A percentile compares a stretch with the other conserved stretches of the same genome.
phyloP scores from a whole-genome alignment of 1,140 invertebrate genomes.

The Apolygus lucorum region DNA sequence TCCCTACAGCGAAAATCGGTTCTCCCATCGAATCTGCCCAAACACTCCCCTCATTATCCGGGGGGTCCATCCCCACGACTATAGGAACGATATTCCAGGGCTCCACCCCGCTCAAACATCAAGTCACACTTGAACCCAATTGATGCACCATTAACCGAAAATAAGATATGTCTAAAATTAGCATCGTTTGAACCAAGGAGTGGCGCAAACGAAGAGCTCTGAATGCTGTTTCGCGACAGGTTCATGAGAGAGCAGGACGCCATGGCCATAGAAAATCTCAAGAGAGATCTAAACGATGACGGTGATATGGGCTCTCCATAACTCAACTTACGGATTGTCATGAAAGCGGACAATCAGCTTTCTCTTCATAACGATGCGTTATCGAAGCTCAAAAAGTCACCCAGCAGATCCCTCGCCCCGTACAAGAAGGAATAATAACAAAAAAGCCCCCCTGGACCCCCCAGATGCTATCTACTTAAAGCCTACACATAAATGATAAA shows the following conservation, averaged over 20 bases:
- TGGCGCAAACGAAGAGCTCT: slow-evolving; percentile 24
- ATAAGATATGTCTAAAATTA: background rate
- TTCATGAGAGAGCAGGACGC: slow-evolving; percentile 14
- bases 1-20: slow-evolving; percentile 24
- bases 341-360: slow-evolving; percentile 40
- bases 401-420: slow-evolving; percentile 9
- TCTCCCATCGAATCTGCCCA: slow-evolving; percentile 36
- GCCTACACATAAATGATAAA: no score
- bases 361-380: background rate
- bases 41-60: slow-evolving; percentile 36
- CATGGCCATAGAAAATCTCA: slow-evolving; percentile 28
- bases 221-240: slow-evolving; percentile 22
- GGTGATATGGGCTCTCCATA: slow-evolving; percentile 28
- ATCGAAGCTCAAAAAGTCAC: background rate
- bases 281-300: slow-evolving; percentile 28
- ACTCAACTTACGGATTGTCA: slow-evolving; percentile 34
- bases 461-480: no score
- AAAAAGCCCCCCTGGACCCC: no score
- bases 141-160: background rate
- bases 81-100: background rate
- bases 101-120: background rate
- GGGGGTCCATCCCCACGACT: slow-evolving; percentile 1
- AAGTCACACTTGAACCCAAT: background rate
- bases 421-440: no score
- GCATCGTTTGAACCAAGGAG: slow-evolving; percentile 27